phyloP scores from a whole-genome alignment of 2,113 vertebrate species.

The Apus apus region DNA sequence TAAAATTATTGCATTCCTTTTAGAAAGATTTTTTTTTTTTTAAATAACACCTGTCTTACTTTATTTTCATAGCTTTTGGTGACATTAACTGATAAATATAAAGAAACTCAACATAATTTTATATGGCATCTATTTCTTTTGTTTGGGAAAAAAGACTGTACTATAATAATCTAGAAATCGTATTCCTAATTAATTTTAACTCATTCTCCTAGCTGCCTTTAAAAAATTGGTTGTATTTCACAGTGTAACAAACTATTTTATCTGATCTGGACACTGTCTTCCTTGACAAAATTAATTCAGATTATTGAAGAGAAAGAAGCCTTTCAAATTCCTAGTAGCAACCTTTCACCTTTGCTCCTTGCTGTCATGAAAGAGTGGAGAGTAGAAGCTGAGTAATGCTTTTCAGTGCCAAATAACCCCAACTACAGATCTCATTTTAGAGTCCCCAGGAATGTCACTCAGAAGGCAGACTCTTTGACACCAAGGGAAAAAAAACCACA shows the following conservation, averaged over 20 bases:
- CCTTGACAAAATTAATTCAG: background rate
- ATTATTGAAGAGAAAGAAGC: background rate
- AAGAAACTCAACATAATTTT: background rate
- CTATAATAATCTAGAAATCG: background rate
- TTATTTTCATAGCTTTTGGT: background rate
- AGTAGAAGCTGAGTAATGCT: background rate
- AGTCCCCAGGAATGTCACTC: conserved; percentile 4
- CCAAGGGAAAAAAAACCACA: background rate
- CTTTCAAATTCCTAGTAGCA: conserved; percentile 28
- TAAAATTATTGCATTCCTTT: background rate
- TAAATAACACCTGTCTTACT: background rate
- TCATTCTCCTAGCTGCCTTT: background rate
- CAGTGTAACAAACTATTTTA: background rate
- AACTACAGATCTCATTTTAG: conserved; percentile 11
- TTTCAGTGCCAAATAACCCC: conserved; percentile 48
- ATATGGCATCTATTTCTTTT: background rate
- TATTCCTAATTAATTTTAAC: background rate
- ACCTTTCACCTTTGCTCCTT: conserved; percentile 55
- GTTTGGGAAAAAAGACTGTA: background rate
- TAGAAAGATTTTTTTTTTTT: background rate
- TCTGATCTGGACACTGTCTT: background rate
- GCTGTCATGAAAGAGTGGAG: background rate
- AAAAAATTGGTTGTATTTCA: background rate
- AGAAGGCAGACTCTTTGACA: conserved; percentile 38
- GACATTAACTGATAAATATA: background rate